These are phyloP conservation scores for Caerostris extrusa DNA, from an alignment of 1,140 invertebrate genomes.

Conservation along the genomic window DNA sequence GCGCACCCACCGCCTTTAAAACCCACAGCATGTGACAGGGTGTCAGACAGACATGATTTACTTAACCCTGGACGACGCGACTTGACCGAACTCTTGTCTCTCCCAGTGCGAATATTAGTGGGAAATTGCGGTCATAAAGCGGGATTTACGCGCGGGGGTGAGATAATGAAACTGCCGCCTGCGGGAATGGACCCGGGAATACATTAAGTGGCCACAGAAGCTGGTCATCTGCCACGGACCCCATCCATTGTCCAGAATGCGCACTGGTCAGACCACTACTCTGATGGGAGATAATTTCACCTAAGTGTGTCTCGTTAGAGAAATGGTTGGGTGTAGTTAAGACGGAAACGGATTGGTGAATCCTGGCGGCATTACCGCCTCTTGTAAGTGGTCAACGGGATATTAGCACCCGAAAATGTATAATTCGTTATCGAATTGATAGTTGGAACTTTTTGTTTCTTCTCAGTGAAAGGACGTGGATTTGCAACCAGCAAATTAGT, in stretches of 20 bases:
- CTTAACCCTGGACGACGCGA: not conserved
- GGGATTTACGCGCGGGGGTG: constrained; percentile 30
- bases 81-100: constrained; percentile 32
- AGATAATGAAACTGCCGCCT: constrained; percentile 52
- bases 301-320: not conserved
- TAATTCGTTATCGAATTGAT: not conserved
- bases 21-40: no score
- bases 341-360: no score
- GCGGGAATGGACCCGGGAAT: not conserved
- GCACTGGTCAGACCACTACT: not conserved
- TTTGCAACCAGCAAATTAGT: no score
- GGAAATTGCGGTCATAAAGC: constrained; percentile 49
- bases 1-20: no score
- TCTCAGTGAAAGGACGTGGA: no score
- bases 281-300: constrained; percentile 18
- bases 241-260: constrained; percentile 49
- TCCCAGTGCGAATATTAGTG: constrained; percentile 55
- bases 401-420: not conserved
- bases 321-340: no score
- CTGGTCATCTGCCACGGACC: not conserved
- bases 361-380: no score
- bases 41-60: not conserved
- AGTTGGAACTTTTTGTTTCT: not conserved
- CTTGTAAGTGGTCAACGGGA: not conserved
- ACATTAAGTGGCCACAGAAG: constrained; percentile 8